phyloP scores from a whole-genome alignment of 2,113 vertebrate species.

The Pogona vitticeps region DNA sequence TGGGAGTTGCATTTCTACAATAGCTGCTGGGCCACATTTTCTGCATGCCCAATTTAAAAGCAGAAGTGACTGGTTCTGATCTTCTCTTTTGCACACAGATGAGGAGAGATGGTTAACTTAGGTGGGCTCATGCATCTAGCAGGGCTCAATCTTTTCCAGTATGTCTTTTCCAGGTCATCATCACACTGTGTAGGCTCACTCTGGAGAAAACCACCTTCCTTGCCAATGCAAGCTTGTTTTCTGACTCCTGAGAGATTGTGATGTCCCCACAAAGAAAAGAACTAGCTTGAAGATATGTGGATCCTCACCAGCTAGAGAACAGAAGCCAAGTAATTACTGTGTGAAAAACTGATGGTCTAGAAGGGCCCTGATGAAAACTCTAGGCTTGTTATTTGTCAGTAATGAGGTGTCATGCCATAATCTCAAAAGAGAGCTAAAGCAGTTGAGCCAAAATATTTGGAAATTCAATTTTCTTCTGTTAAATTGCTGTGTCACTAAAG shows the following conservation, averaged over 20 bases:
- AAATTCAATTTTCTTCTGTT: background rate
- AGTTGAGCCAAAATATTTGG: background rate
- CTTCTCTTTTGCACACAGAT: background rate
- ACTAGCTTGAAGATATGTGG: background rate
- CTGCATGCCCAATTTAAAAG: background rate
- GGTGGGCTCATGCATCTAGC: no score
- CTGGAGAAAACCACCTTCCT: background rate
- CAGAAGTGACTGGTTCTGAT: no score
- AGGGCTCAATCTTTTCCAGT: no score
- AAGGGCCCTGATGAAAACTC: no score
- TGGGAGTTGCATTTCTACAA: no score
- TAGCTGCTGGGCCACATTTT: no score
- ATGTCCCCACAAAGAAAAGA: background rate
- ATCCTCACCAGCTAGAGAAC: background rate
- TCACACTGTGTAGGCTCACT: background rate
- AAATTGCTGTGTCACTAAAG: background rate
- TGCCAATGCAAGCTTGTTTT: background rate
- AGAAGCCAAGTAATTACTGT: background rate
- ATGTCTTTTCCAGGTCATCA: background rate
- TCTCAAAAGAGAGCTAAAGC: background rate
- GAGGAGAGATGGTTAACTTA: background rate
- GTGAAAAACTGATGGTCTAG: background rate
- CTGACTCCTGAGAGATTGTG: background rate
- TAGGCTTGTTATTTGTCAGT: background rate
- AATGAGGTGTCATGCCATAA: background rate